Percentiles rank a stretch among this genome's conserved stretches.
These are phyloP conservation scores for Zaprionus davidi DNA, from an alignment of 1,140 invertebrate genomes.

Conservation along the genomic window DNA sequence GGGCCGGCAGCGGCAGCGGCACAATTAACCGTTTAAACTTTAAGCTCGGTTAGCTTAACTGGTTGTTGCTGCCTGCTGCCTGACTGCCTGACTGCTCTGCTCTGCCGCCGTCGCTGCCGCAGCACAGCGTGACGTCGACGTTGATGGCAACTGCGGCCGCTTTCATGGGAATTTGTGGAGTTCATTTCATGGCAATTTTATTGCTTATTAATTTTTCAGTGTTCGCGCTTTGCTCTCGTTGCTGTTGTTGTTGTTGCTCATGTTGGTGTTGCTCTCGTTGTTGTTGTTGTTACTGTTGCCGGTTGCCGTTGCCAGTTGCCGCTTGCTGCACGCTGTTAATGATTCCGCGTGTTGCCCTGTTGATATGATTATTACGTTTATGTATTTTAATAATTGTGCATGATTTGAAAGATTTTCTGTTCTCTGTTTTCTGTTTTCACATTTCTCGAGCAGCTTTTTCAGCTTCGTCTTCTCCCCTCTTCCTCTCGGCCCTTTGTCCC, in stretches of 20 bases:
- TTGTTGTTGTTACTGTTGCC: constrained; percentile 17
- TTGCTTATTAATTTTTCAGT: constrained; percentile 84
- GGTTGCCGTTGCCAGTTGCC: constrained; percentile 19
- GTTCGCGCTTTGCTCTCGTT: constrained; percentile 60
- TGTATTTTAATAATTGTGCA: constrained; percentile 84
- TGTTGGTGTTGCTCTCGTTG: constrained; percentile 15
- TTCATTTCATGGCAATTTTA: constrained; percentile 84
- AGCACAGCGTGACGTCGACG: constrained; percentile 65
- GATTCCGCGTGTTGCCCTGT: constrained; percentile 68
- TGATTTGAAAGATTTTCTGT: constrained; percentile 78
- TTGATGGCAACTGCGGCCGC: constrained; percentile 37
- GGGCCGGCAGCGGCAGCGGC: constrained; percentile 8
- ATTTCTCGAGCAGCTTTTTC: constrained; percentile 29
- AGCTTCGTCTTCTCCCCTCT: neutral
- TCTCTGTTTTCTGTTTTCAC: neutral
- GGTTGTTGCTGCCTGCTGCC: constrained; percentile 22
- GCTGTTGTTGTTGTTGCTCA: constrained; percentile 14
- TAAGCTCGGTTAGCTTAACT: constrained; percentile 55
- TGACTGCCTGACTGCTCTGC: constrained; percentile 8
- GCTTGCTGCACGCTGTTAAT: constrained; percentile 68
- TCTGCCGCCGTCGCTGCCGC: constrained; percentile 17
- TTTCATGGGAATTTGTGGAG: constrained; percentile 83
- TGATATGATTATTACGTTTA: constrained; percentile 82
- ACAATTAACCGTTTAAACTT: constrained; percentile 64
- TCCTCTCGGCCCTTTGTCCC: neutral